These are phyloP conservation scores for Alosa sapidissima DNA, from an alignment of 2,797 vertebrate species.

Conservation along the genomic window DNA sequence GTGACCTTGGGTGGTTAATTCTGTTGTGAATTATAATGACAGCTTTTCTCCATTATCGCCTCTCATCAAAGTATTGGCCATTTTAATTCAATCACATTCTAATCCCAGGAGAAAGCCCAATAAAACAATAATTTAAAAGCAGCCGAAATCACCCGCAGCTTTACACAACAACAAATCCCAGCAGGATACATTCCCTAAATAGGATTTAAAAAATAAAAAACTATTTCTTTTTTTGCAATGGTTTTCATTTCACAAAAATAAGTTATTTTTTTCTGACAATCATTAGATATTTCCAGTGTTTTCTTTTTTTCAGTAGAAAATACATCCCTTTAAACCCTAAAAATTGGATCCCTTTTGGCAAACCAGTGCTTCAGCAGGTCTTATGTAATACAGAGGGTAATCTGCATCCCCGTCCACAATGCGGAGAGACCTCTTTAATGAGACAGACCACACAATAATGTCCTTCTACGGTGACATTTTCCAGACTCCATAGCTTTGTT, in stretches of 20 bases:
- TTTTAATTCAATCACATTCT: background rate
- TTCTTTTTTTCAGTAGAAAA: conserved; percentile 6
- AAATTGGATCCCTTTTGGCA: conserved; percentile 3
- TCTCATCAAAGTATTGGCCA: background rate
- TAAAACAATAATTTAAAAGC: conserved; percentile 1
- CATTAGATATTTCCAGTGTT: background rate
- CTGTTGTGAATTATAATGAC: background rate
- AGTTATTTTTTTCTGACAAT: conserved; percentile 6
- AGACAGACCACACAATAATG: too few relatives aligned
- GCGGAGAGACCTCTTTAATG: too few relatives aligned
- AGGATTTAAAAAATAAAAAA: background rate
- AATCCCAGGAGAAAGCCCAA: background rate
- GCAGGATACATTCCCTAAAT: background rate
- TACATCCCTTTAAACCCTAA: conserved; percentile 3
- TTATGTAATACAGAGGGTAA: background rate
- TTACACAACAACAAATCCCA: background rate
- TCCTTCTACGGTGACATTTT: too few relatives aligned
- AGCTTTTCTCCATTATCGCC: background rate
- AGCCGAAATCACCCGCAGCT: background rate
- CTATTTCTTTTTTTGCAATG: background rate
- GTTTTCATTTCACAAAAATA: background rate
- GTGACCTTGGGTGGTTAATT: background rate
- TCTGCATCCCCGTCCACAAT: background rate
- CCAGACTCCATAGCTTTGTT: too few relatives aligned
- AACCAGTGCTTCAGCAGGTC: background rate